Conservation (phyloP, 2,888 invertebrate species). For the Thymelicus sylvestris region DNA sequence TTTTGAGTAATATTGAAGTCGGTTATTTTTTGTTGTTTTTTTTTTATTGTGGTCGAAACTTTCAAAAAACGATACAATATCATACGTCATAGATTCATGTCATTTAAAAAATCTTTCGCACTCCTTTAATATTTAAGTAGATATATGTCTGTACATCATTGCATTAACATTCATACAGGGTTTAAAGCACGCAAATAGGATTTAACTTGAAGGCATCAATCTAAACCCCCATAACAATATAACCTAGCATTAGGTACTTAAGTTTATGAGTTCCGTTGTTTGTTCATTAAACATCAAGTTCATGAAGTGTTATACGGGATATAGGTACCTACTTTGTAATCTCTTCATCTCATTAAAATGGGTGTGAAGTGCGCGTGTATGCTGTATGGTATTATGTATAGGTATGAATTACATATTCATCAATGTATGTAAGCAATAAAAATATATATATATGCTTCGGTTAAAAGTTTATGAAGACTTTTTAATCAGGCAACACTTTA, state of each 20-base stretch:
- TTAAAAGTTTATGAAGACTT: too few species aligned
- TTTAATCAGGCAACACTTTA: too few species aligned
- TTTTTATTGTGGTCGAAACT: too few species aligned
- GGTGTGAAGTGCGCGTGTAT: neutral
- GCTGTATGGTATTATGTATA: neutral
- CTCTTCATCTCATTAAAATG: neutral
- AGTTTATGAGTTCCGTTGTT: slow-evolving; percentile 10
- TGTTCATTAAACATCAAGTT: slow-evolving; percentile 10
- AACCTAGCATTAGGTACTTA: slow-evolving; percentile 9
- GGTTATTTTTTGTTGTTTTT: too few species aligned
- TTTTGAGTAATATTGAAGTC: too few species aligned
- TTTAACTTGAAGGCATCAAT: neutral
- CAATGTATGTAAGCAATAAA: too few species aligned
- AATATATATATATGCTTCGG: too few species aligned
- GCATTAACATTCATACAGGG: neutral
- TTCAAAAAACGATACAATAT: too few species aligned
- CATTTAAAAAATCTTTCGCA: too few species aligned
- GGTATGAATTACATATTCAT: neutral
- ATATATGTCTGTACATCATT: neutral
- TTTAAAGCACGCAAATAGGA: neutral
- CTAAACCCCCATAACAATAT: neutral
- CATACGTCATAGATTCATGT: too few species aligned
- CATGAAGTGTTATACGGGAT: neutral
- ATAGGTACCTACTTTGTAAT: slow-evolving; percentile 1
- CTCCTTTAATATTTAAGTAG: too few species aligned